Evolutionary conservation across 2,888 invertebrate genomes (phyloP).

Genomic region (Rugalucina vietnamica): DNA sequence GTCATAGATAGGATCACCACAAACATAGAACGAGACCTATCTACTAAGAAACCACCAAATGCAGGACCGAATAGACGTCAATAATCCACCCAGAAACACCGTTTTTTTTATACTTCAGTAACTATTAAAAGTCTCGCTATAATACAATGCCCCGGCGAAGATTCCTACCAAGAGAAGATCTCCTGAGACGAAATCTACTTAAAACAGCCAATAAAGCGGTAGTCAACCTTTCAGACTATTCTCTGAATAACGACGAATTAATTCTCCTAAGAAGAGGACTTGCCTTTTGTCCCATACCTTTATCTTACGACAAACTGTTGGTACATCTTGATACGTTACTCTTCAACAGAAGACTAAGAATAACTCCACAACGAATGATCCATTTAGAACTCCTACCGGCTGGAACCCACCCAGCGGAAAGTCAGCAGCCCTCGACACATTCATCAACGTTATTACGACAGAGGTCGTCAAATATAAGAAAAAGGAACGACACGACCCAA

Average conservation of each 20-base stretch:
- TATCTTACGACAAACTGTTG: neutral
- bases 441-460: neutral
- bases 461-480: neutral
- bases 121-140: neutral
- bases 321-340: neutral
- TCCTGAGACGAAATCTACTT: neutral
- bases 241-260: neutral
- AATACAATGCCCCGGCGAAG: neutral
- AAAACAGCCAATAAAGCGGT: neutral
- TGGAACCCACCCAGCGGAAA: too few species aligned
- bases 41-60: neutral
- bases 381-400: too few species aligned
- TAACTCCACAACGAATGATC: neutral
- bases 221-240: too few species aligned
- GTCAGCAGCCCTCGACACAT: too few species aligned
- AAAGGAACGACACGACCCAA: neutral
- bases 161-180: neutral
- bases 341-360: neutral
- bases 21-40: neutral
- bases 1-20: neutral
- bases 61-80: too few species aligned
- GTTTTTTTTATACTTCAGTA: neutral
- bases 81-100: too few species aligned
- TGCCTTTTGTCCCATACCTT: neutral
- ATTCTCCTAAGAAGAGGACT: too few species aligned